Conservation (phyloP, 2,797 vertebrate genomes). For the Scleropages formosus region DNA sequence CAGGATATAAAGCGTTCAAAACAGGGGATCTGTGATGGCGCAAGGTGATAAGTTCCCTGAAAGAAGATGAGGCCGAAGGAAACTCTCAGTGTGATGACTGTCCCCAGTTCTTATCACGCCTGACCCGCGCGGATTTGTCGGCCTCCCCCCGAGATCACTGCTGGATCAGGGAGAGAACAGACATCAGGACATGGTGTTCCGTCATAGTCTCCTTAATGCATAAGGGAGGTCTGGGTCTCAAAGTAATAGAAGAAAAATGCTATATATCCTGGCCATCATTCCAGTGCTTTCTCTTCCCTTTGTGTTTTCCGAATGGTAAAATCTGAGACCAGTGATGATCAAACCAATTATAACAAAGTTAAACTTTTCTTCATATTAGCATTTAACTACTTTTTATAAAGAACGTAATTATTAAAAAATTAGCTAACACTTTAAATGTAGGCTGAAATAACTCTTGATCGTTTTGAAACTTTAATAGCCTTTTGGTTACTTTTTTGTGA, state of each 20-base stretch:
- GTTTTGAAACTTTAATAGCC: too few relatives aligned
- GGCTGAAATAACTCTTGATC: too few relatives aligned
- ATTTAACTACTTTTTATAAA: too few relatives aligned
- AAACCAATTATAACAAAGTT: too few relatives aligned
- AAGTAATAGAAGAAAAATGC: not conserved
- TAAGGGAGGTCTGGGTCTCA: not conserved
- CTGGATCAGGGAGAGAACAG: not conserved
- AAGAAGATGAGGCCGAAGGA: not conserved
- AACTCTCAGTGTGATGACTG: not conserved
- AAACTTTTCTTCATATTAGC: too few relatives aligned
- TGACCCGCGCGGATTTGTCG: not conserved
- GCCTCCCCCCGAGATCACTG: not conserved
- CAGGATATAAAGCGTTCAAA: constrained; percentile 41
- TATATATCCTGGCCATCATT: not conserved
- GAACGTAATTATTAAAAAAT: too few relatives aligned
- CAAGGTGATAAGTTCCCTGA: constrained; percentile 33
- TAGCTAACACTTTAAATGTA: too few relatives aligned
- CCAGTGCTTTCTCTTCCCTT: not conserved
- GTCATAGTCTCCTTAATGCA: not conserved
- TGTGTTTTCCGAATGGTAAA: not conserved
- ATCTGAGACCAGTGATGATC: too few relatives aligned
- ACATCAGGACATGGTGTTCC: not conserved
- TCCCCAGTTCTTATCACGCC: not conserved
- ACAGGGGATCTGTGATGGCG: constrained; percentile 7
- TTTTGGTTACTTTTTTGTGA: too few relatives aligned